These are phyloP conservation scores for Dasysyrphus albostriatus DNA, from an alignment of 2,888 invertebrate genomes.

Conservation along the genomic window DNA sequence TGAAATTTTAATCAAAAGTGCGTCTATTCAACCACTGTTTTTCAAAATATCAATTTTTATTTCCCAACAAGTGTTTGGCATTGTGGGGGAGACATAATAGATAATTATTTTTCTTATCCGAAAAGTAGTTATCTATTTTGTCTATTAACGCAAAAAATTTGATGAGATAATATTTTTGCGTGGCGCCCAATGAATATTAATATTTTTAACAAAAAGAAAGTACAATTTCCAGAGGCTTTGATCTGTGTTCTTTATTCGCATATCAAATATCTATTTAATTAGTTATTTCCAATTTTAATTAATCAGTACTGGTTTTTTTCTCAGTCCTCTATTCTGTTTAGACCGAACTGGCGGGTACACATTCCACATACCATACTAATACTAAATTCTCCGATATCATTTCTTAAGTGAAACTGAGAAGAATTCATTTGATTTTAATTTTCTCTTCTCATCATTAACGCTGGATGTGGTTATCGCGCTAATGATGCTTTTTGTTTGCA, in stretches of 20 bases:
- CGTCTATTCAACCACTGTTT: too few species aligned
- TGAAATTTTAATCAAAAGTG: too few species aligned
- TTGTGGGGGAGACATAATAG: too few species aligned
- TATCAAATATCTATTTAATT: conserved; percentile 8
- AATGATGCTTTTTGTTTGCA: conserved; percentile 74
- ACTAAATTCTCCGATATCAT: not conserved
- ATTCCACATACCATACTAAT: not conserved
- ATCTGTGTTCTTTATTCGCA: not conserved
- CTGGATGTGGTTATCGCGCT: conserved; percentile 70
- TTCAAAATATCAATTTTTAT: too few species aligned
- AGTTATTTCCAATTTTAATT: not conserved
- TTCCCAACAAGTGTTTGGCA: too few species aligned
- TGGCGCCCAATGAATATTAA: too few species aligned
- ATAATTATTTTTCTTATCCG: too few species aligned
- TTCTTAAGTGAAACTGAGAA: not conserved
- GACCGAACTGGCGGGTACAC: not conserved
- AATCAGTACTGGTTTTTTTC: not conserved
- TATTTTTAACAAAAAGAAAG: not conserved
- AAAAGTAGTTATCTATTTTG: too few species aligned
- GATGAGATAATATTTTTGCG: too few species aligned
- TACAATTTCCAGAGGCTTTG: not conserved
- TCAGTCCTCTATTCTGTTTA: not conserved
- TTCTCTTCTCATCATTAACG: conserved; percentile 53
- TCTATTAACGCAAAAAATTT: too few species aligned
- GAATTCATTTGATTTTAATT: conserved; percentile 36